phyloP scores from a whole-genome alignment of 2,797 vertebrate species.

The Ambastaia sidthimunki region DNA sequence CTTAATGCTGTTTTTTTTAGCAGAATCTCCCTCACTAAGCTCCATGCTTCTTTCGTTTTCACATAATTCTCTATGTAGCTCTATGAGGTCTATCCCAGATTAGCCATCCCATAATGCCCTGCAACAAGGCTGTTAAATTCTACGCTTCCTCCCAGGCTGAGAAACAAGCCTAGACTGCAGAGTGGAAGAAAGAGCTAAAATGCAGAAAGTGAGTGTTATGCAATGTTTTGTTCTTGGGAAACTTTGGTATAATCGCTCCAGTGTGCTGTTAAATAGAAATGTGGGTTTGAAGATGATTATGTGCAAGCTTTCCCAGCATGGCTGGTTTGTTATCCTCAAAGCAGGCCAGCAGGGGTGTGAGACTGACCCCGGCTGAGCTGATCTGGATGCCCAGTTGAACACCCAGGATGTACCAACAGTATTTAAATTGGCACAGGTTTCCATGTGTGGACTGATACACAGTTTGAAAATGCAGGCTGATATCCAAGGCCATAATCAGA shows the following conservation, averaged over 20 bases:
- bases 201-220: conserved; percentile 63
- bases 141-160: conserved; percentile 40
- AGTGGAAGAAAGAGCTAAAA: conserved; percentile 58
- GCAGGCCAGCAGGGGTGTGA: conserved; percentile 10
- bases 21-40: background rate
- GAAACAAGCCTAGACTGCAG: conserved; percentile 23
- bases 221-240: conserved; percentile 63
- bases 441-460: conserved; percentile 41
- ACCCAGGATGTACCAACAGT: conserved; percentile 60
- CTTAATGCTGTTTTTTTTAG: background rate
- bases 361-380: conserved; percentile 46
- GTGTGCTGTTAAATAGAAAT: conserved; percentile 54
- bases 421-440: conserved; percentile 66
- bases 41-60: conserved; percentile 9
- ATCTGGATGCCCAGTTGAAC: conserved; percentile 11
- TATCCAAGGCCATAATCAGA: conserved; percentile 68
- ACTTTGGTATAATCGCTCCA: conserved; percentile 42
- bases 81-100: conserved; percentile 34
- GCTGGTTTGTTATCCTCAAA: conserved; percentile 44
- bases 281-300: conserved; percentile 44
- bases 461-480: conserved; percentile 64
- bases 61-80: conserved; percentile 26
- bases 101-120: conserved; percentile 32
- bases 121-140: conserved; percentile 12
- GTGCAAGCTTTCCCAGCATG: conserved; percentile 45